Conservation (phyloP, 2,797 vertebrate species). For the Paratrypauchen microcephalus region DNA sequence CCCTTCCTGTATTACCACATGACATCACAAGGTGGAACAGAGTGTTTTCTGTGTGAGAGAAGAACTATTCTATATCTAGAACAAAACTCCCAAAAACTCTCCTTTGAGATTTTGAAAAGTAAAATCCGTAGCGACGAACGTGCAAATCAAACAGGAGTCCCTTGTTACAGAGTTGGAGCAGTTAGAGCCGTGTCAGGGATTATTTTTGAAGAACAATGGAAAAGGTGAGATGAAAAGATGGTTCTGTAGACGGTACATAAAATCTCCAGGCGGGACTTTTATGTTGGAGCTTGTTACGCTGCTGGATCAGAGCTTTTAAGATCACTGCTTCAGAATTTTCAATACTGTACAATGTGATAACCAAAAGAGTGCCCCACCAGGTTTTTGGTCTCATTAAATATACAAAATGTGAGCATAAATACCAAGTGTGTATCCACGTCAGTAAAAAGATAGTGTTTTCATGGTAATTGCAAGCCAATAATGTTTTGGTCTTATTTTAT, state of each 20-base stretch:
- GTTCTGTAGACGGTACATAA: background rate
- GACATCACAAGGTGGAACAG: no score
- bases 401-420: no score
- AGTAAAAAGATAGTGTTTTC: background rate
- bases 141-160: slow-evolving; percentile 2
- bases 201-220: background rate
- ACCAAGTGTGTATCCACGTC: background rate
- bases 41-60: no score
- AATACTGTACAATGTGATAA: background rate
- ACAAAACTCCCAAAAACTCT: background rate
- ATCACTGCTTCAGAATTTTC: background rate
- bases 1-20: no score
- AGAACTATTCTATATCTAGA: no score
- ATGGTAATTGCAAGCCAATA: background rate
- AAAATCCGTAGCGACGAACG: background rate
- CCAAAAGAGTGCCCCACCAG: background rate
- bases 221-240: background rate
- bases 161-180: background rate
- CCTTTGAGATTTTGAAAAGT: background rate
- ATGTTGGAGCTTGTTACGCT: background rate
- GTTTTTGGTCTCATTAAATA: no score
- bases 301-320: background rate
- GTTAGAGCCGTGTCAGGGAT: background rate
- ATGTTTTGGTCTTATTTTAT: no score
- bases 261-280: background rate